phyloP scores from a whole-genome alignment of 2,797 vertebrate species.

The Pogoniulus pusillus region DNA sequence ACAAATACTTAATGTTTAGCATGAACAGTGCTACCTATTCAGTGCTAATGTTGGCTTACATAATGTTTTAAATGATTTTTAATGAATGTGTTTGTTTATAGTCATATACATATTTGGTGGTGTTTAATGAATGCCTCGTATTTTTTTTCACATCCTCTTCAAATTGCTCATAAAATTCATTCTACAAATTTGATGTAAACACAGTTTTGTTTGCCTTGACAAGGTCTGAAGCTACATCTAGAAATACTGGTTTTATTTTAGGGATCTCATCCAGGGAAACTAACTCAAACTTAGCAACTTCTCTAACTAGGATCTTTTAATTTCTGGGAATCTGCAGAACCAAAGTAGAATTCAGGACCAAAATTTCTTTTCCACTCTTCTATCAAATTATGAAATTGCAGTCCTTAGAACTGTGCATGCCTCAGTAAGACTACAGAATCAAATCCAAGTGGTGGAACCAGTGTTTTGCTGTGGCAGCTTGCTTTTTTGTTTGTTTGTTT shows the following conservation, averaged over 20 bases:
- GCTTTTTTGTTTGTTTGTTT: background rate
- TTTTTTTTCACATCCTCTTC: background rate
- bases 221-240: background rate
- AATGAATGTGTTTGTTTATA: slow-evolving; percentile 28
- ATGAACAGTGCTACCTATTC: background rate
- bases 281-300: background rate
- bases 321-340: background rate
- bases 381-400: background rate
- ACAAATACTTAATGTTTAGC: background rate
- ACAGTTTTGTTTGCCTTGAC: background rate
- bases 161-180: slow-evolving; percentile 22
- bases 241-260: background rate
- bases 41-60: slow-evolving; percentile 14
- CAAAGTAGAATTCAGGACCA: background rate
- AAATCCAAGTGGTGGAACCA: background rate
- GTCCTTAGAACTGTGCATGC: background rate
- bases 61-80: slow-evolving; percentile 56
- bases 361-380: background rate
- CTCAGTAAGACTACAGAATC: background rate
- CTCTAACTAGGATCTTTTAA: background rate
- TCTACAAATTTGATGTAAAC: background rate
- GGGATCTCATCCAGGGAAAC: background rate
- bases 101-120: slow-evolving; percentile 23
- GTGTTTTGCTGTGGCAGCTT: background rate
- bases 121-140: slow-evolving; percentile 18